Percentiles rank a stretch among this genome's conserved stretches.
Evolutionary conservation across 2,113 vertebrate species (phyloP).

Genomic region (Shinisaurus crocodilurus): DNA sequence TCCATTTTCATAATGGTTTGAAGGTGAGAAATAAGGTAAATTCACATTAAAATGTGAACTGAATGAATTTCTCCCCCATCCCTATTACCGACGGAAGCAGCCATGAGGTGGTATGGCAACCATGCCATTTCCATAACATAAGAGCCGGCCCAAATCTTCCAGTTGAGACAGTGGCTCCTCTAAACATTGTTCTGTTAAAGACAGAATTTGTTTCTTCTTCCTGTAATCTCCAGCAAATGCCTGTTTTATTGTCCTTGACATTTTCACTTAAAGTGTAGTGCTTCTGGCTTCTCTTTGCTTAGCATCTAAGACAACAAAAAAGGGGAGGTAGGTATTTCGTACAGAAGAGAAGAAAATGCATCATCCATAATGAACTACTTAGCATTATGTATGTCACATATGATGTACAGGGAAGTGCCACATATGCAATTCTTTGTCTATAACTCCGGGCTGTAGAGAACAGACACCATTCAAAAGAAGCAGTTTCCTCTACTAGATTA

Average conservation of each 20-base stretch:
- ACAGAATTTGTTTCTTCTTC: not conserved
- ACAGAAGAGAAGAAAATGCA: conserved; percentile 18
- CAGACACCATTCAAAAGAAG: conserved; percentile 48
- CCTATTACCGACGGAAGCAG: too few species aligned
- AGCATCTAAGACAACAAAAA: conserved; percentile 16
- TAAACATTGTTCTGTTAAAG: not conserved
- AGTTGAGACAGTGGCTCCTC: not conserved
- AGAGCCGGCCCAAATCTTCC: too few species aligned
- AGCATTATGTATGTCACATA: conserved; percentile 45
- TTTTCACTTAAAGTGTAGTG: conserved; percentile 29
- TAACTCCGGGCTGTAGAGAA: conserved; percentile 29
- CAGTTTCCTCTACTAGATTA: conserved; percentile 45
- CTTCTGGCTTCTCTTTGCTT: conserved; percentile 22
- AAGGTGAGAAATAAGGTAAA: too few species aligned
- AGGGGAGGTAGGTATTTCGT: conserved; percentile 15
- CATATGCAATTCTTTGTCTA: conserved; percentile 46
- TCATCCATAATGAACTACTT: conserved; percentile 52
- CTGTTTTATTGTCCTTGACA: not conserved
- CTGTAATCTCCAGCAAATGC: not conserved
- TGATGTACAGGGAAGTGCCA: conserved; percentile 29
- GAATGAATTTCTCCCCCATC: too few species aligned
- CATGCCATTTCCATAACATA: not conserved
- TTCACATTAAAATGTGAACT: too few species aligned
- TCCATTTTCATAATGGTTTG: too few species aligned
- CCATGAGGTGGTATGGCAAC: not conserved